phyloP scores from a whole-genome alignment of 2,113 vertebrate species.

The Cheilinus undulatus region DNA sequence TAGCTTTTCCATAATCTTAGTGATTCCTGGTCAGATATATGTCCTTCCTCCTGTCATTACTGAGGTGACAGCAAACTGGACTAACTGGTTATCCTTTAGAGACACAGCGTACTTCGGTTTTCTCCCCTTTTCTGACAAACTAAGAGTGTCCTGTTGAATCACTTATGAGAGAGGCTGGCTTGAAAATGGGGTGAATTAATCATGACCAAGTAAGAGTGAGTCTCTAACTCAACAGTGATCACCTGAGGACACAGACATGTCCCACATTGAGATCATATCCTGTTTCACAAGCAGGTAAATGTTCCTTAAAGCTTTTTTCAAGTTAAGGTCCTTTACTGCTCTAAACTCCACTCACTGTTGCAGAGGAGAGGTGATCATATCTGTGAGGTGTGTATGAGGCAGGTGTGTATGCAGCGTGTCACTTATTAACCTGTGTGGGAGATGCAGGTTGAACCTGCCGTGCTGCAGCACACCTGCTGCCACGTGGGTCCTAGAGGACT shows the following conservation, averaged over 20 bases:
- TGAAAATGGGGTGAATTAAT: slow-evolving; percentile 62
- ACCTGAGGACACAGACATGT: slow-evolving; percentile 23
- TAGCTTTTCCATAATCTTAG: not conserved
- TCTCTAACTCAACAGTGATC: slow-evolving; percentile 58
- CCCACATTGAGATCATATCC: slow-evolving; percentile 34
- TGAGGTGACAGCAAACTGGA: slow-evolving; percentile 19
- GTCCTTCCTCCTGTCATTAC: not conserved
- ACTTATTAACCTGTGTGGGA: slow-evolving; percentile 54
- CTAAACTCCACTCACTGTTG: slow-evolving; percentile 35
- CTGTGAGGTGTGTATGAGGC: slow-evolving; percentile 31
- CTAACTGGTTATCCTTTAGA: slow-evolving; percentile 6
- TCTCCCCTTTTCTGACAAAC: slow-evolving; percentile 1
- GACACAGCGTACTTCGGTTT: not conserved
- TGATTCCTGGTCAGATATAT: not conserved
- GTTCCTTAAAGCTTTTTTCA: slow-evolving; percentile 3
- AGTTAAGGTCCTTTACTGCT: slow-evolving; percentile 4
- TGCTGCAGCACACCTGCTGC: slow-evolving; percentile 46
- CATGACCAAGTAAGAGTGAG: slow-evolving; percentile 68
- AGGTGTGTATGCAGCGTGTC: slow-evolving; percentile 34
- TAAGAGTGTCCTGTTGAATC: slow-evolving; percentile 41
- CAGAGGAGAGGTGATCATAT: slow-evolving; percentile 10
- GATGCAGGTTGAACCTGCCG: slow-evolving; percentile 2
- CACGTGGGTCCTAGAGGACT: slow-evolving; percentile 69
- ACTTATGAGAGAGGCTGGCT: slow-evolving; percentile 42
- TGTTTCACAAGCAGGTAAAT: slow-evolving; percentile 50